phyloP scores from a whole-genome alignment of 2,888 invertebrate genomes.

The Rambutsinella grinnellia region DNA sequence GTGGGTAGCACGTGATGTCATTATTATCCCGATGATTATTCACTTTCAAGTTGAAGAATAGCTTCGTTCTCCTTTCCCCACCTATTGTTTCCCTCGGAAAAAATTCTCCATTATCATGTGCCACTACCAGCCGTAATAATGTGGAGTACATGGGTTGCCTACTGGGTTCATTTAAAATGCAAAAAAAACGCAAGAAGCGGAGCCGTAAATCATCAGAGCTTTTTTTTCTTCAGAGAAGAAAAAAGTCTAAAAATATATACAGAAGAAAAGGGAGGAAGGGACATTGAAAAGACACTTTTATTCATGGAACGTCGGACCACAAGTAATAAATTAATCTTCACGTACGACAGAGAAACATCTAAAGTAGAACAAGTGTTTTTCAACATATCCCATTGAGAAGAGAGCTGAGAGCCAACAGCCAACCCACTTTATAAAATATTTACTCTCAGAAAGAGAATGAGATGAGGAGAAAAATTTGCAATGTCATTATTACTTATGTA shows the following conservation, averaged over 20 bases:
- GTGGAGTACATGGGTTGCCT: background rate
- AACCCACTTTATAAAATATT: too few relatives aligned
- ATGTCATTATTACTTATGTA: background rate
- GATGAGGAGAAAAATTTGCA: slow-evolving; percentile 1
- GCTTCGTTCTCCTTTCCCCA: background rate
- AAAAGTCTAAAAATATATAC: slow-evolving; percentile 28
- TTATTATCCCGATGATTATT: too few relatives aligned
- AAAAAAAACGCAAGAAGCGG: background rate
- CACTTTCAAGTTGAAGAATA: too few relatives aligned
- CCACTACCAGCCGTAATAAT: background rate
- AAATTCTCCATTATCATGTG: background rate
- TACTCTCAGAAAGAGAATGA: background rate
- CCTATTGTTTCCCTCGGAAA: background rate
- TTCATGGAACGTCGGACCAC: slow-evolving; percentile 23
- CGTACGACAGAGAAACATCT: background rate
- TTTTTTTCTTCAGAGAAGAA: background rate
- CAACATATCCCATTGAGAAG: background rate
- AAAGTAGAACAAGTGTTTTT: background rate
- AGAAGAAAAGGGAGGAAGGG: background rate
- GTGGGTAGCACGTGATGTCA: too few relatives aligned
- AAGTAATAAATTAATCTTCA: slow-evolving; percentile 29
- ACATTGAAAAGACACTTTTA: slow-evolving; percentile 14
- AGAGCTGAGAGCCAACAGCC: background rate
- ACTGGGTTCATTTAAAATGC: background rate
- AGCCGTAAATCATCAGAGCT: slow-evolving; percentile 27